Percentiles rank a stretch among this genome's conserved stretches.
Conservation (phyloP, 1,140 invertebrate species). For the Philotrypesis tridentata region DNA sequence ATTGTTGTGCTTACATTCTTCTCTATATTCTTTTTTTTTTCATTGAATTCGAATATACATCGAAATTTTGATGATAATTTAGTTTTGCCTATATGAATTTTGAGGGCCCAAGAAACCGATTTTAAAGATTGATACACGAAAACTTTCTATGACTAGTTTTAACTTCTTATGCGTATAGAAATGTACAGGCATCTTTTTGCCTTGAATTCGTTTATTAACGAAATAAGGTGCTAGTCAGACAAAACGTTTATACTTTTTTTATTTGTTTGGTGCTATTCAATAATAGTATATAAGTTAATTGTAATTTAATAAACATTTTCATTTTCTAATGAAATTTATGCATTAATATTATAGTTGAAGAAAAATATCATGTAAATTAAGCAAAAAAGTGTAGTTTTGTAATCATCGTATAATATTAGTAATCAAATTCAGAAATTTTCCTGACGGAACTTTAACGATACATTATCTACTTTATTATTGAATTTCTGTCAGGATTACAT, state of each 20-base stretch:
- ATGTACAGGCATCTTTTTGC: background rate
- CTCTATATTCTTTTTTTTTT: no score
- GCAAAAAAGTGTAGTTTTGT: background rate
- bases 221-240: conserved; percentile 38
- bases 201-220: conserved; percentile 18
- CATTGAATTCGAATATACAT: no score
- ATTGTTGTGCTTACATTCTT: background rate
- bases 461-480: no score
- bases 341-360: background rate
- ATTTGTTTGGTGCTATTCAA: conserved; percentile 28
- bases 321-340: no score
- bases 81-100: no score
- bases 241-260: conserved; percentile 17
- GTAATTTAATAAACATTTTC: background rate
- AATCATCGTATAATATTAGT: background rate
- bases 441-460: no score
- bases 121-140: background rate
- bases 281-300: background rate
- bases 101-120: background rate
- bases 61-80: no score
- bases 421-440: background rate
- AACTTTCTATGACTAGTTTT: background rate
- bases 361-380: background rate
- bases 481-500: no score
- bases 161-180: background rate